These are phyloP conservation scores for Spialia ferax DNA, from an alignment of 2,888 invertebrate genomes.

Conservation along the genomic window DNA sequence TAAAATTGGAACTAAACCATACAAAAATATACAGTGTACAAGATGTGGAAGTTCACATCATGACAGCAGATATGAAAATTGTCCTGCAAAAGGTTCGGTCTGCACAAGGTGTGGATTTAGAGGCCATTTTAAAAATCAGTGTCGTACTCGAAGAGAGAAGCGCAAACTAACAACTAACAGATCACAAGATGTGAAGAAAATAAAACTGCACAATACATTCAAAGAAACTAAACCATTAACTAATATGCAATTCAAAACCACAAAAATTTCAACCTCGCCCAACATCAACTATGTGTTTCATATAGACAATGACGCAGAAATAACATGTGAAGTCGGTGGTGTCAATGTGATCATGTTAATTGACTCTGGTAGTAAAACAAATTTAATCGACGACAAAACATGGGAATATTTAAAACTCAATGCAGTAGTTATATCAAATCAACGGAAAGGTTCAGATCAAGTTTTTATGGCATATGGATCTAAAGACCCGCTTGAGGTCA, in stretches of 20 bases:
- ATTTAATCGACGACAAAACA: slow-evolving; percentile 43
- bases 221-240: neutral
- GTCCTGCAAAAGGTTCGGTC: neutral
- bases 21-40: neutral
- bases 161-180: neutral
- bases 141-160: neutral
- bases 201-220: neutral
- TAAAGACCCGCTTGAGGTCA: neutral
- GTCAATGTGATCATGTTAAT: slow-evolving; percentile 42
- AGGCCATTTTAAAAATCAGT: neutral
- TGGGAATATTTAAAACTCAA: slow-evolving; percentile 32
- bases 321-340: neutral
- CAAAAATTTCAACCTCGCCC: neutral
- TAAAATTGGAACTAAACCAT: neutral
- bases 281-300: neutral
- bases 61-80: neutral
- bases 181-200: neutral
- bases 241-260: neutral
- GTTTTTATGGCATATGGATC: slow-evolving; percentile 27
- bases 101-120: neutral
- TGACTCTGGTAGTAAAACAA: slow-evolving; percentile 47
- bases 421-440: neutral
- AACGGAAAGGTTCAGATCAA: neutral
- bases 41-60: neutral
- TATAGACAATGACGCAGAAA: neutral